Percentiles rank a stretch among this genome's conserved stretches.
These are phyloP conservation scores for Macropus fuliginosus DNA, from an alignment of 2,797 vertebrate genomes.

Conservation along the genomic window DNA sequence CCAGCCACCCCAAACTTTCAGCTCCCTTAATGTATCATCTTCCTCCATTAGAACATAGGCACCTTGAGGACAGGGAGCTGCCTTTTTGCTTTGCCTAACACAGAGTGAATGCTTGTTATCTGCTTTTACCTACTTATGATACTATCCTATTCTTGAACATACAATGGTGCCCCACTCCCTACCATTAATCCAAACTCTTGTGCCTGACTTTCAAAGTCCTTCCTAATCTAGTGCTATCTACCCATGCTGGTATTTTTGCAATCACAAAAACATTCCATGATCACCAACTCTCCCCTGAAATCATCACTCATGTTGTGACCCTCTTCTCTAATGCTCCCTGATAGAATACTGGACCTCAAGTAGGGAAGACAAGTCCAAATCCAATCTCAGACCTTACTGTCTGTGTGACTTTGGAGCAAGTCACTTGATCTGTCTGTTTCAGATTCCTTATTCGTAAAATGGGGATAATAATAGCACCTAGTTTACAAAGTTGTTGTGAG, in stretches of 20 bases:
- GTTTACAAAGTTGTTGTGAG: neutral
- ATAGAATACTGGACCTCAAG: neutral
- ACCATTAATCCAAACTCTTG: neutral
- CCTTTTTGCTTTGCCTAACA: neutral
- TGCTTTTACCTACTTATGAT: neutral
- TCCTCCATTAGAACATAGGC: neutral
- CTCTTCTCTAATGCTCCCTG: neutral
- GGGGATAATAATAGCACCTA: neutral
- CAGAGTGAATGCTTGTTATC: neutral
- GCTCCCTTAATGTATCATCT: neutral
- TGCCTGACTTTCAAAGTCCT: neutral
- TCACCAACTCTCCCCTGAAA: neutral
- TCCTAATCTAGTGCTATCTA: neutral
- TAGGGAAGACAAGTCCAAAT: neutral
- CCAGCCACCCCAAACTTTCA: neutral
- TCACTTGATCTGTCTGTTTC: neutral
- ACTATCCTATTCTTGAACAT: neutral
- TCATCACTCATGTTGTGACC: neutral
- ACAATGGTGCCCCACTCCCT: neutral
- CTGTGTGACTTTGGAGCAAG: neutral
- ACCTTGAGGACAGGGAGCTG: neutral
- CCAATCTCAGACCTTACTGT: neutral
- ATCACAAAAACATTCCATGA: neutral
- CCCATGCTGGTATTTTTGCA: neutral
- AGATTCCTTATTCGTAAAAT: neutral